Evolutionary conservation across 2,797 vertebrate species (phyloP), one percentile per base, ranked within the genome.

Genomic region (Enteromius thamalakanensis): DNA sequence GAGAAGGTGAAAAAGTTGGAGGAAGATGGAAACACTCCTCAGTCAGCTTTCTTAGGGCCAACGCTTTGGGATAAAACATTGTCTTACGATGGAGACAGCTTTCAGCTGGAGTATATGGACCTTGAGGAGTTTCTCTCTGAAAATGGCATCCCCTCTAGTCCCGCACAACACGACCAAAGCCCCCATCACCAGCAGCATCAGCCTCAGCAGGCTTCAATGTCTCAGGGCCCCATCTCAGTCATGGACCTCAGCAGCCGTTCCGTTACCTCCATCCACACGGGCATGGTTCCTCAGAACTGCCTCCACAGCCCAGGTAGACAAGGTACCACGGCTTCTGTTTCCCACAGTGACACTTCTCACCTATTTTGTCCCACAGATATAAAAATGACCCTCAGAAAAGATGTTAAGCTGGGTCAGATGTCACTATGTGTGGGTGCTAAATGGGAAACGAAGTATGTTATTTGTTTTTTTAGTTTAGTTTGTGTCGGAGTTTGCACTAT

Each of bases 41-140:
- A 96, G 89, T 96, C 96, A 0, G 96, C 96, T 53, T 97, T 97
- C 92, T 88, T 97, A 93, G 96, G 96, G n/a, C 96, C 96, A 79
- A 97, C 96, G 64, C 93, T 97, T 89, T 97, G 96, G 96, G 96
- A 97, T 94, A 97, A 97, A 94, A 97, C 96, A 8, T 93, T 97
- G 87, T 95, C 96, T 15, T 97, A 97, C 1, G 96, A 97, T 85
- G 96, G 95, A 87, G 96, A 97, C 89, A 95, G 93, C 90, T 97
- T 97, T 93, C 96, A 97, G 91, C 91, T 97, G 94, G 96, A 97
- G 92, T 97, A 97, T 93, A 97, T 97, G 96, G 96, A 97, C 94
- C 93, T 97, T 92, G 96, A 97, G 90, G 96, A 97, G 90, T 97
- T 97, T 89, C 93, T 97, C 71, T 96, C 95, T 0, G 96, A 97